Evolutionary conservation across 1,140 invertebrate species (phyloP).

Genomic region (Reticulitermes speratus): DNA sequence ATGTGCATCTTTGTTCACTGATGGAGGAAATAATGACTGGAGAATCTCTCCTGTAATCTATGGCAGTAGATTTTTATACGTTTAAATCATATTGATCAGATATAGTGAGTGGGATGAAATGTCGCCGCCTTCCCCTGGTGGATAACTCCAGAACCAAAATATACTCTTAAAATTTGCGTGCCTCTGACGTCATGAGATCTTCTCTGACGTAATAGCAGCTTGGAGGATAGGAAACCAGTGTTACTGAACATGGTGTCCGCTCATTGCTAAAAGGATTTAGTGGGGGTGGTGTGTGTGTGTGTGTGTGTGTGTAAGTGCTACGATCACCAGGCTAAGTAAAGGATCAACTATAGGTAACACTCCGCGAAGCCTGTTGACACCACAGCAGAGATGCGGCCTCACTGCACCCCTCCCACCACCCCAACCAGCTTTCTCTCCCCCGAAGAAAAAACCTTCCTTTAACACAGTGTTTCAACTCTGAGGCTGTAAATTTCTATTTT

Average conservation of each 20-base stretch:
- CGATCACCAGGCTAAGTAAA: too few species aligned
- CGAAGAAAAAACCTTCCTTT: background rate
- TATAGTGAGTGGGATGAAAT: too few species aligned
- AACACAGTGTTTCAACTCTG: constrained; percentile 8
- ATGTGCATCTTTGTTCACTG: too few species aligned
- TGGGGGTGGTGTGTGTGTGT: background rate
- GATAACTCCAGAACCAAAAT: background rate
- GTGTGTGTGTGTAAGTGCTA: background rate
- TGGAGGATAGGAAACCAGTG: too few species aligned
- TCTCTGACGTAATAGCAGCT: background rate
- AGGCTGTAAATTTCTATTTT: constrained; percentile 8
- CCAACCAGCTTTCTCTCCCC: background rate
- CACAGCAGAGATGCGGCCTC: background rate
- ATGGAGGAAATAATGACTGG: too few species aligned
- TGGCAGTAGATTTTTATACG: too few species aligned
- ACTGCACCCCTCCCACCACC: too few species aligned
- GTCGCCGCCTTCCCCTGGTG: background rate
- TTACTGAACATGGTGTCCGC: background rate
- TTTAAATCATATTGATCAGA: too few species aligned
- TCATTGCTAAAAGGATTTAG: background rate
- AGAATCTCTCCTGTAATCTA: too few species aligned
- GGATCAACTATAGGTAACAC: background rate
- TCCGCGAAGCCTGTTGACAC: background rate
- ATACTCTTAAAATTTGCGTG: background rate
- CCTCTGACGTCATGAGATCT: background rate